Percentiles rank a stretch among this genome's conserved stretches.
These are phyloP conservation scores for Venturia canescens DNA, from an alignment of 1,140 invertebrate species.

Conservation along the genomic window DNA sequence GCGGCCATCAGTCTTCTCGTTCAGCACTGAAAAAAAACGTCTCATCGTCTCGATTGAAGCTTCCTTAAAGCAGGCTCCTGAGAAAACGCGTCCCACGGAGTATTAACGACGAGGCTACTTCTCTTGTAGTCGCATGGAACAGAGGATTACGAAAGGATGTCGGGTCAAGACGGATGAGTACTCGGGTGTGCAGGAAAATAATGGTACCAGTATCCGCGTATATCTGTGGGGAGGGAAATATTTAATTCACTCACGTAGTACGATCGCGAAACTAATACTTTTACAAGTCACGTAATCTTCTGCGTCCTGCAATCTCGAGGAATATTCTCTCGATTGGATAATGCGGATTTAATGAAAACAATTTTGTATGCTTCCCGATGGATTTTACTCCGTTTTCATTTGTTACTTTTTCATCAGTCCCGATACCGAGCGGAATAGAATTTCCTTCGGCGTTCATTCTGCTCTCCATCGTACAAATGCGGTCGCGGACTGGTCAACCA, in stretches of 20 bases:
- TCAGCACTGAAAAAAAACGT: neutral
- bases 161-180: neutral
- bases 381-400: too few species aligned
- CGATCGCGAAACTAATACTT: neutral
- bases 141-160: neutral
- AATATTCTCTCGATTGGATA: too few species aligned
- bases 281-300: too few species aligned
- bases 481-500: too few species aligned
- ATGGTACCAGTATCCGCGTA: neutral
- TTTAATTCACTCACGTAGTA: neutral
- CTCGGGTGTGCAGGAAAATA: neutral
- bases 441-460: too few species aligned
- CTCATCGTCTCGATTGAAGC: slow-evolving; percentile 6
- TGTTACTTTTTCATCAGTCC: too few species aligned
- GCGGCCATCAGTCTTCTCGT: neutral
- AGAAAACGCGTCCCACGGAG: neutral
- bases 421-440: too few species aligned
- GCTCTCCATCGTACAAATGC: too few species aligned
- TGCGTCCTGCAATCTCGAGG: too few species aligned
- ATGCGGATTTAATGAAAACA: too few species aligned
- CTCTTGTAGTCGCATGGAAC: neutral
- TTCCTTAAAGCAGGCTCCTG: neutral
- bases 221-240: neutral
- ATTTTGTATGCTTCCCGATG: too few species aligned
- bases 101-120: slow-evolving; percentile 1